Conservation (phyloP, 2,888 invertebrate genomes). For the Baccha elongata region DNA sequence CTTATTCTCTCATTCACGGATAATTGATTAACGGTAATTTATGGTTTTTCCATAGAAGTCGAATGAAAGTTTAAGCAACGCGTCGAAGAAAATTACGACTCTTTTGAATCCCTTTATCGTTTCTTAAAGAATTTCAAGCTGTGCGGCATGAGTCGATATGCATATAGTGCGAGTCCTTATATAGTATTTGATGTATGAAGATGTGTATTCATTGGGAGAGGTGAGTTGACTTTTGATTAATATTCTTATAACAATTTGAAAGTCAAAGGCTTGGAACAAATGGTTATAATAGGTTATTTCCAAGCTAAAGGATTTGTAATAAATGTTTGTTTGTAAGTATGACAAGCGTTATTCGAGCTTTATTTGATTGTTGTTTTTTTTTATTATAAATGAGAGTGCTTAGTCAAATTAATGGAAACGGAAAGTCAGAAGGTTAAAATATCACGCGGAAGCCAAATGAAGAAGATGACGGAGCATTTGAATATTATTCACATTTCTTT, state of each 20-base stretch:
- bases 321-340: conserved; percentile 8
- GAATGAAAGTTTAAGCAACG: conserved; percentile 59
- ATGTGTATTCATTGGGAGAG: conserved; percentile 26
- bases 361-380: background rate
- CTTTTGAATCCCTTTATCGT: conserved; percentile 42
- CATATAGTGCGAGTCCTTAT: background rate
- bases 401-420: too few species aligned
- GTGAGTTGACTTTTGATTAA: conserved; percentile 25
- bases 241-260: background rate
- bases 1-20: conserved; percentile 63
- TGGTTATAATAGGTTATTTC: conserved; percentile 1
- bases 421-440: too few species aligned
- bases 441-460: too few species aligned
- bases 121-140: background rate
- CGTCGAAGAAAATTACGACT: conserved; percentile 33
- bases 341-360: conserved; percentile 7
- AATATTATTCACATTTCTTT: too few species aligned
- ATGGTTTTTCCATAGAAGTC: conserved; percentile 53
- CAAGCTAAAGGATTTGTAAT: conserved; percentile 12
- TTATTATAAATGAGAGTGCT: too few species aligned
- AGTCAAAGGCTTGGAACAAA: background rate
- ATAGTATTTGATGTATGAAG: conserved; percentile 12
- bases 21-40: conserved; percentile 72
- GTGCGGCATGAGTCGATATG: too few species aligned
- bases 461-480: too few species aligned